These are phyloP conservation scores for Tragelaphus imberbis DNA, from an alignment of 2,113 vertebrate species.

Conservation along the genomic window DNA sequence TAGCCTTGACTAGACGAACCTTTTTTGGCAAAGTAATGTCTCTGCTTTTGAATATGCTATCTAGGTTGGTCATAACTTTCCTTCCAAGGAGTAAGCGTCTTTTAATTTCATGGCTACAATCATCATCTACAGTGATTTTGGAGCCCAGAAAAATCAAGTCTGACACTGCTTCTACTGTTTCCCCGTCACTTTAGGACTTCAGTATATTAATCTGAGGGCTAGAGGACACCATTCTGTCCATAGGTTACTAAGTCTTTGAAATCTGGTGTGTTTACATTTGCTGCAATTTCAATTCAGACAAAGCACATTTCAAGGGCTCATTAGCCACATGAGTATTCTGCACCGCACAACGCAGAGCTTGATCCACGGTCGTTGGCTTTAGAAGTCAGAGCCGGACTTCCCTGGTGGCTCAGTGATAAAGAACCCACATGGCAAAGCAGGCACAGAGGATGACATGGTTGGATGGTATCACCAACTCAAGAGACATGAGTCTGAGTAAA, in stretches of 20 bases:
- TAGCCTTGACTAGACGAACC: no score
- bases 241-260: not conserved
- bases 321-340: not conserved
- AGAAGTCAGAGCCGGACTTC: not conserved
- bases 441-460: not conserved
- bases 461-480: not conserved
- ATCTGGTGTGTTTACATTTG: not conserved
- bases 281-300: not conserved
- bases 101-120: no score
- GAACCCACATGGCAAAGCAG: not conserved
- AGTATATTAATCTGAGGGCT: not conserved
- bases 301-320: not conserved
- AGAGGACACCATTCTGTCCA: not conserved
- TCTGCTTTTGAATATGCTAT: no score
- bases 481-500: not conserved
- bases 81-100: no score
- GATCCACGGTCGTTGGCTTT: not conserved
- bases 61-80: no score
- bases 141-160: no score
- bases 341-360: not conserved
- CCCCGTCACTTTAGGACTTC: not conserved
- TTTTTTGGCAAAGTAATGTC: no score
- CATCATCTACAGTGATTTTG: no score
- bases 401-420: not conserved
- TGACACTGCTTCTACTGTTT: no score